Evolutionary conservation across 2,113 vertebrate species (phyloP), one percentile per base, ranked within the genome.

Genomic region (Erpornis zantholeuca): DNA sequence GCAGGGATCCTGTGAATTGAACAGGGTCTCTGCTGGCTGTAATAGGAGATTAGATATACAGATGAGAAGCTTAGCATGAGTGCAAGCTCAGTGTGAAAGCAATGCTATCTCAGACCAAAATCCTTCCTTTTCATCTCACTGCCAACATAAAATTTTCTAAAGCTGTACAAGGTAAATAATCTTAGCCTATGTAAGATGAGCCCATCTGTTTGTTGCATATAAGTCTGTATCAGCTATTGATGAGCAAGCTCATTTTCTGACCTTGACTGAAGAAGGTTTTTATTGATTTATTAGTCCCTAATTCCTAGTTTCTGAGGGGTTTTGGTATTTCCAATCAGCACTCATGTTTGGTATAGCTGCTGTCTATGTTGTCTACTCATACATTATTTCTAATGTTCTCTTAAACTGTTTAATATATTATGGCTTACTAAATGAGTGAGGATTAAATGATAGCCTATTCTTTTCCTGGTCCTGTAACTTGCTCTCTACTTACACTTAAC

Each of bases 401-500:
- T 88, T 73, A 57, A 86, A 42, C 90, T 92, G 71, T 88, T 96
- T 80, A 96, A 86, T 95, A 59, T 92, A 82, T 91, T 86, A 92
- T 91, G 75, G n/a, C 12, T 68, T 85, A 66, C 84, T 79, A 82
- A 94, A 56, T 88, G 73, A 84, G 31, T 36, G 42, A 90, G 63
- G 79, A 80, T 95, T 95, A 90, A 86, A 80, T 88, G 63, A 80
- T 53, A 93, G 25, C 49, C 78, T 92, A 0, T 91, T 91, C 12
- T 89, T 82, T 79, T 82, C 35, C 44, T 82, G 29, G 38, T 71
- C 35, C 52, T 70, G 14, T 78, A 56, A 49, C 44, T 89, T 90
- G 31, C 31, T 90, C 76, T 94, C 82, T 76, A 7, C 22, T 91
- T 92, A 40, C 13, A 35, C 11, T 76, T 96, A 93, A 93, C 45